These are phyloP conservation scores for Lontra canadensis DNA, from an alignment of 2,113 vertebrate genomes.

Conservation along the genomic window DNA sequence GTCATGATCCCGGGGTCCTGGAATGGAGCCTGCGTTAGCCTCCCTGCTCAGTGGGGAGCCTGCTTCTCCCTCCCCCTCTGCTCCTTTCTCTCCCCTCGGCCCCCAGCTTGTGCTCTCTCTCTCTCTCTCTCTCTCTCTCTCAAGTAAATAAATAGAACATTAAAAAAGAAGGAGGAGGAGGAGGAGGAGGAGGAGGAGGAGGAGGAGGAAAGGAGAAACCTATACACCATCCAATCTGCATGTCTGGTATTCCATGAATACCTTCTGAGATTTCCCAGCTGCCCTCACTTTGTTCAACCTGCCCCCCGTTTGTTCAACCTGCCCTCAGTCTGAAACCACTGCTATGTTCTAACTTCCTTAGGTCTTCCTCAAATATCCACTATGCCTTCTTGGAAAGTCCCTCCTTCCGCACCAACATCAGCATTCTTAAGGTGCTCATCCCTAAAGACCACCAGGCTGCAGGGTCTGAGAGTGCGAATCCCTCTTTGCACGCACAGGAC, in stretches of 20 bases:
- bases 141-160: too few relatives aligned
- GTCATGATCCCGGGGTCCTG: too few relatives aligned
- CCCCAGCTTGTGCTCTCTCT: too few relatives aligned
- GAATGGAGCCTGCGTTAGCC: too few relatives aligned
- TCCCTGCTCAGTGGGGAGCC: too few relatives aligned
- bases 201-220: not conserved
- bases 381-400: not conserved
- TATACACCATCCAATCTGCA: not conserved
- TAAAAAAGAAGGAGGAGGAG: too few relatives aligned
- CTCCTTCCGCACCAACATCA: rapidly evolving
- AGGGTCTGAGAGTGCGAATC: not conserved
- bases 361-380: not conserved
- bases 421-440: not conserved
- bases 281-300: not conserved
- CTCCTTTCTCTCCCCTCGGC: too few relatives aligned
- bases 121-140: too few relatives aligned
- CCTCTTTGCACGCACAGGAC: not conserved
- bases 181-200: too few relatives aligned
- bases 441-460: too few relatives aligned
- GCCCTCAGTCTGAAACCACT: not conserved
- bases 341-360: not conserved
- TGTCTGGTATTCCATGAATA: not conserved
- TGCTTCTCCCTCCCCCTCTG: too few relatives aligned
- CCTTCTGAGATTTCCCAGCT: not conserved
- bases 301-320: not conserved